Evolutionary conservation across 2,797 vertebrate genomes (phyloP).

Genomic region (Crocidura indochinensis): DNA sequence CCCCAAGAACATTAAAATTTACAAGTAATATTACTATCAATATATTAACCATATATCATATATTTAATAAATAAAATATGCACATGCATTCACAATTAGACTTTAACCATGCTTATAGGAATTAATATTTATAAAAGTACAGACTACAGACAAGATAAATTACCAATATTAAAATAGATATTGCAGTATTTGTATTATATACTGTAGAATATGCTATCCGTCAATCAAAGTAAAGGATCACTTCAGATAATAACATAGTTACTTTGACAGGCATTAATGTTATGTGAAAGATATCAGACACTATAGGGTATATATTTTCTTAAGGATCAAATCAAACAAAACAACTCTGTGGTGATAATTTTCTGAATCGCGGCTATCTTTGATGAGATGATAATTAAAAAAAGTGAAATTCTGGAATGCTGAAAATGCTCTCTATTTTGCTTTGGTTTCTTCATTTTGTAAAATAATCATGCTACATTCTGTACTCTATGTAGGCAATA

Average conservation of each 20-base stretch:
- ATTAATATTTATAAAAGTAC: neutral
- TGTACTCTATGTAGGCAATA: neutral
- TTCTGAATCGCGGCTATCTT: neutral
- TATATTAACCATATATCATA: too few species aligned
- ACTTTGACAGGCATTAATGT: neutral
- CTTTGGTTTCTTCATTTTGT: constrained; percentile 32
- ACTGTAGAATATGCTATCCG: neutral
- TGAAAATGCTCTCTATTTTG: neutral
- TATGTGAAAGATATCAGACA: neutral
- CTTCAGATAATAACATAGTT: neutral
- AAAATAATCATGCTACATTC: constrained; percentile 5
- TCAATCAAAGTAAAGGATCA: neutral
- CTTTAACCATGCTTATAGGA: neutral
- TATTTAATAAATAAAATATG: neutral
- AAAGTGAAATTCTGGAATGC: constrained; percentile 1
- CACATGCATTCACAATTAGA: neutral
- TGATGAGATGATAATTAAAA: neutral
- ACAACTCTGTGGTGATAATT: neutral
- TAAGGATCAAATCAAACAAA: constrained; percentile 28
- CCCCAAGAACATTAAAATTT: neutral
- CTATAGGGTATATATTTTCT: neutral
- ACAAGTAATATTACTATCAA: constrained; percentile 54
- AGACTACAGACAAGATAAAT: neutral
- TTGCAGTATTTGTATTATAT: neutral
- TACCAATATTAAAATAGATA: neutral